phyloP scores from a whole-genome alignment of 1,140 invertebrate genomes.

The Matsumurasca onukii region DNA sequence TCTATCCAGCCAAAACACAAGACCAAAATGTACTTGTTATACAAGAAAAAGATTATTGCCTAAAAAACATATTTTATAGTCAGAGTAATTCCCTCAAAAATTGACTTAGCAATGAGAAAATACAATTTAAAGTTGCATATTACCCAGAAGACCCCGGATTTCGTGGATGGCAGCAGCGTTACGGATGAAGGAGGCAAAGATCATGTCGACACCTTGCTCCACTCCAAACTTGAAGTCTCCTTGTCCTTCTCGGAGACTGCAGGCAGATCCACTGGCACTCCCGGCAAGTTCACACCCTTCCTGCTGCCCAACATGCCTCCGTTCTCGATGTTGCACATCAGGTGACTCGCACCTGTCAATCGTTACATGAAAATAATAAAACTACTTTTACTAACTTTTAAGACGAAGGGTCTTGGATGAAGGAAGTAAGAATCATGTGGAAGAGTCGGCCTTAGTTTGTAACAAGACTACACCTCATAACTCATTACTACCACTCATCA shows the following conservation, averaged over 20 bases:
- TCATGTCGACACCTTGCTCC: constrained; percentile 94
- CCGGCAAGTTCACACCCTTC: constrained; percentile 97
- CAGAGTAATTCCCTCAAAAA: no score
- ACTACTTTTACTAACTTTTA: background rate
- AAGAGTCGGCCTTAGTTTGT: no score
- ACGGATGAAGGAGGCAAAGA: constrained; percentile 98
- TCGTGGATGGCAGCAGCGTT: constrained; percentile 86
- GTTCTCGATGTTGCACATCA: constrained; percentile 91
- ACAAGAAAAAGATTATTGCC: no score
- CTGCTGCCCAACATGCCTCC: constrained; percentile 94
- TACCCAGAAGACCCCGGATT: constrained; percentile 83
- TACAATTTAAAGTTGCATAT: no score
- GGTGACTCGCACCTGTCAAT: constrained; percentile 53
- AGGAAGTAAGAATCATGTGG: no score
- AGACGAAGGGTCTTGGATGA: no score
- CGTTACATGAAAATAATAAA: constrained; percentile 36
- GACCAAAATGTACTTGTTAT: no score
- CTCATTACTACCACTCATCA: no score
- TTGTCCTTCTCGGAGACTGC: constrained; percentile 99
- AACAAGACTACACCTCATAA: no score
- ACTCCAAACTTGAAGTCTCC: constrained; percentile 93
- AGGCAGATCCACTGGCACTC: constrained; percentile 93
- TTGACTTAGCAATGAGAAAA: no score
- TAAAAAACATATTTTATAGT: no score
- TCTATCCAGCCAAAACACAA: no score